Percentiles rank a stretch among this genome's conserved stretches.
These are phyloP conservation scores for Lanistes nyassanus DNA, from an alignment of 1,140 invertebrate genomes.

Conservation along the genomic window DNA sequence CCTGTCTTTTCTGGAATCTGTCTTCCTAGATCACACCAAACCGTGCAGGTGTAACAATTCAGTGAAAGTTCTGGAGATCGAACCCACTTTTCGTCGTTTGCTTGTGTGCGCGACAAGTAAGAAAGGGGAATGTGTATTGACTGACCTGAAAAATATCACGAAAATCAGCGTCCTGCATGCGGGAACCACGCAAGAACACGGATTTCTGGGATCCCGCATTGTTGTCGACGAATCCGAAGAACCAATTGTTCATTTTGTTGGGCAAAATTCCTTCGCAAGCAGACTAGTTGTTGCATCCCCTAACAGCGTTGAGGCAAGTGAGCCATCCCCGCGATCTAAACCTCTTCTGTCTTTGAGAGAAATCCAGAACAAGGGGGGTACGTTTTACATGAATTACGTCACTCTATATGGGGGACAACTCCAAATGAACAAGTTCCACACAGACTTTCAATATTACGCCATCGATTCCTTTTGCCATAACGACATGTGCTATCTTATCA, in stretches of 20 bases:
- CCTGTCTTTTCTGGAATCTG: not conserved
- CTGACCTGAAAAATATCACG: not conserved
- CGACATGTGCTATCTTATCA: not conserved
- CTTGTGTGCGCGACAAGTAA: not conserved
- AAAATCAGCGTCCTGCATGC: not conserved
- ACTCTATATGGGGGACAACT: not conserved
- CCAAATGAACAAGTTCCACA: slow-evolving; percentile 1
- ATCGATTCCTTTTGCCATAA: not conserved
- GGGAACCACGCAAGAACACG: not conserved
- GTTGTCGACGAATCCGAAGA: not conserved
- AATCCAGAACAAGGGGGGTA: not conserved
- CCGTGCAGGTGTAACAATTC: not conserved
- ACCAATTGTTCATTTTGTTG: not conserved
- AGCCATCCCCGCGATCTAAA: too few species aligned
- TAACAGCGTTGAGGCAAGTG: not conserved
- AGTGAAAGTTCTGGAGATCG: not conserved
- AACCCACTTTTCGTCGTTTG: not conserved
- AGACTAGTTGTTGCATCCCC: not conserved
- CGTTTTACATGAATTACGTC: not conserved
- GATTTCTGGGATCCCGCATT: not conserved
- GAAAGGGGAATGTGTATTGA: not conserved
- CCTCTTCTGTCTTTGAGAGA: slow-evolving; percentile 9
- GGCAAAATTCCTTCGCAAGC: not conserved
- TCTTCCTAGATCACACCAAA: not conserved
- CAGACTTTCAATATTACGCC: not conserved